A percentile compares a stretch with the other conserved stretches of the same genome.
These are phyloP conservation scores for Nomada fucata DNA, from an alignment of 2,888 invertebrate species.

Conservation along the genomic window DNA sequence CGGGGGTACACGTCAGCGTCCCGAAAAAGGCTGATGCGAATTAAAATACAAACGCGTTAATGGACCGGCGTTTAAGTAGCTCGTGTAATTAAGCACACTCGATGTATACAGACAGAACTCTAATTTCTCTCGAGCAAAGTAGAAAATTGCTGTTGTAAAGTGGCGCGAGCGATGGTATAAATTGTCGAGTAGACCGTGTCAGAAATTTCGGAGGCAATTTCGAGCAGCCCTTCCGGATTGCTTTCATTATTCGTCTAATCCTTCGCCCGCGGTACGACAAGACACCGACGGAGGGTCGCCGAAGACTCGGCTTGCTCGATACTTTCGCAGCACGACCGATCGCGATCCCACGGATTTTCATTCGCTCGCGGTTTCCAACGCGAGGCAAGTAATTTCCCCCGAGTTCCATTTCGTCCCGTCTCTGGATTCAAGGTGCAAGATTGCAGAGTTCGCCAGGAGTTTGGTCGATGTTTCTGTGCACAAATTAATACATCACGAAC, in stretches of 20 bases:
- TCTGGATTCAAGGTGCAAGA: background rate
- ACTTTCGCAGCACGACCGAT: background rate
- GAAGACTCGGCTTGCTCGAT: background rate
- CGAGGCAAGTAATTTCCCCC: conserved; percentile 31
- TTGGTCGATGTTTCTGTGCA: background rate
- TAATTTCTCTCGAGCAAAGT: conserved; percentile 6
- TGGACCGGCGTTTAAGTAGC: no score
- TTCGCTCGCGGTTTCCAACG: conserved; percentile 1
- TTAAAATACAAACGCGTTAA: no score
- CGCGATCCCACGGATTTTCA: conserved; percentile 27
- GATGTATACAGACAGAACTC: background rate
- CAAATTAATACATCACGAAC: background rate
- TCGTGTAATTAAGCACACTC: no score
- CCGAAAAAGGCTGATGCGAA: no score
- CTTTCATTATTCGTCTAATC: conserved; percentile 36
- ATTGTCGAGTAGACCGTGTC: conserved; percentile 16
- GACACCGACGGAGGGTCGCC: background rate
- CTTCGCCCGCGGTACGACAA: conserved; percentile 1
- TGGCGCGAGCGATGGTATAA: conserved; percentile 19
- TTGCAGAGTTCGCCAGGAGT: background rate
- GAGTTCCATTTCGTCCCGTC: conserved; percentile 24
- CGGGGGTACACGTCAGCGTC: no score
- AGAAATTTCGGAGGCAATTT: conserved; percentile 38
- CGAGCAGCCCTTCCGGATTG: background rate
- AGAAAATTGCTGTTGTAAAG: conserved; percentile 26